These are phyloP conservation scores for Drosophila engyochracea DNA, from an alignment of 2,888 invertebrate species.

Conservation along the genomic window DNA sequence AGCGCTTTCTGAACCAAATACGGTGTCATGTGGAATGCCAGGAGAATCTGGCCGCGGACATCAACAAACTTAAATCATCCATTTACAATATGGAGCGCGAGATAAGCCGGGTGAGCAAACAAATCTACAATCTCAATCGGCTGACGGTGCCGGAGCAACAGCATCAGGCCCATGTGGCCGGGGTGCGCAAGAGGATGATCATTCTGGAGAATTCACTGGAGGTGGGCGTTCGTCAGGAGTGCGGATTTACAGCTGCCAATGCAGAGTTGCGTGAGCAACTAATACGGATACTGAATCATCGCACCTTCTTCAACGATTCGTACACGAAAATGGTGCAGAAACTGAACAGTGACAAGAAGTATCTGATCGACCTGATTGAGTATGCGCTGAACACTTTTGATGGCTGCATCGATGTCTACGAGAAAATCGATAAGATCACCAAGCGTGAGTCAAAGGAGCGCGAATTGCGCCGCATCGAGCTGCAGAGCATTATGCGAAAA, in stretches of 20 bases:
- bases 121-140: constrained; percentile 82
- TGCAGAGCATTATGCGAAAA: constrained; percentile 82
- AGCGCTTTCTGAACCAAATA: constrained; percentile 70
- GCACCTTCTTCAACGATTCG: constrained; percentile 82
- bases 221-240: constrained; percentile 82
- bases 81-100: constrained; percentile 81
- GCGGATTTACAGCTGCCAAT: constrained; percentile 81
- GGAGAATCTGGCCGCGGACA: constrained; percentile 77
- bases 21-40: constrained; percentile 83
- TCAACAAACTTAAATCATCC: constrained; percentile 77
- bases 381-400: constrained; percentile 83
- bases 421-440: constrained; percentile 80
- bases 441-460: constrained; percentile 77
- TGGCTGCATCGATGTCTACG: constrained; percentile 82
- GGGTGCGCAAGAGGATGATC: constrained; percentile 73
- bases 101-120: constrained; percentile 77
- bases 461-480: constrained; percentile 81
- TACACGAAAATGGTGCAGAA: constrained; percentile 83
- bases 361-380: constrained; percentile 83
- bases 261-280: constrained; percentile 78
- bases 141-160: constrained; percentile 83
- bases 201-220: constrained; percentile 84
- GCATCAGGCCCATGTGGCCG: constrained; percentile 77
- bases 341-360: constrained; percentile 83
- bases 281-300: constrained; percentile 77